phyloP scores from a whole-genome alignment of 2,113 vertebrate genomes.

The Regulus satrapa region DNA sequence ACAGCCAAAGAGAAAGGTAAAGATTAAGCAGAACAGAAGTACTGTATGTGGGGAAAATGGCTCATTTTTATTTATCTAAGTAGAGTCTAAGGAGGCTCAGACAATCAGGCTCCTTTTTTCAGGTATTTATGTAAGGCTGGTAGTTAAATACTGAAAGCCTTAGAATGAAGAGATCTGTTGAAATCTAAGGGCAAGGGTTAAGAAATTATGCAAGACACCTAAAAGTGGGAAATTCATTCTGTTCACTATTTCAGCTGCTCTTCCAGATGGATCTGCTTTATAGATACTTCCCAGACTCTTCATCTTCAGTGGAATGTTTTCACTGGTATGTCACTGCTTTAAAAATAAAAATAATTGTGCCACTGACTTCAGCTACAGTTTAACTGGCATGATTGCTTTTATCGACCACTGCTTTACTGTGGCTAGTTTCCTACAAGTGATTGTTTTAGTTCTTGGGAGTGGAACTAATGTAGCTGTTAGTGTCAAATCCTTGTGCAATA shows the following conservation, averaged over 20 bases:
- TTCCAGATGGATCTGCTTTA: conserved; percentile 62
- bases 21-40: not conserved
- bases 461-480: conserved; percentile 37
- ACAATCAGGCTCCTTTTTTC: not conserved
- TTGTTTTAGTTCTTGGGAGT: conserved; percentile 27
- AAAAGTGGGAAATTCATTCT: conserved; percentile 55
- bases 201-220: conserved; percentile 63
- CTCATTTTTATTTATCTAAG: not conserved
- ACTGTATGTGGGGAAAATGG: not conserved
- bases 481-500: not conserved
- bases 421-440: not conserved
- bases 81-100: not conserved
- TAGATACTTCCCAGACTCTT: conserved; percentile 38
- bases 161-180: conserved; percentile 25
- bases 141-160: not conserved
- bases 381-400: conserved; percentile 47
- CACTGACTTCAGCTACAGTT: conserved; percentile 19
- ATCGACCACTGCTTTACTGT: conserved; percentile 1
- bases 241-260: conserved; percentile 56
- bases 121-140: not conserved
- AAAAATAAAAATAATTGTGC: conserved; percentile 30
- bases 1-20: conserved; percentile 7
- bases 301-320: conserved; percentile 54
- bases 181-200: conserved; percentile 48
- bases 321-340: conserved; percentile 51